Evolutionary conservation across 1,140 invertebrate genomes (phyloP).

Genomic region (Hycleus phaleratus): DNA sequence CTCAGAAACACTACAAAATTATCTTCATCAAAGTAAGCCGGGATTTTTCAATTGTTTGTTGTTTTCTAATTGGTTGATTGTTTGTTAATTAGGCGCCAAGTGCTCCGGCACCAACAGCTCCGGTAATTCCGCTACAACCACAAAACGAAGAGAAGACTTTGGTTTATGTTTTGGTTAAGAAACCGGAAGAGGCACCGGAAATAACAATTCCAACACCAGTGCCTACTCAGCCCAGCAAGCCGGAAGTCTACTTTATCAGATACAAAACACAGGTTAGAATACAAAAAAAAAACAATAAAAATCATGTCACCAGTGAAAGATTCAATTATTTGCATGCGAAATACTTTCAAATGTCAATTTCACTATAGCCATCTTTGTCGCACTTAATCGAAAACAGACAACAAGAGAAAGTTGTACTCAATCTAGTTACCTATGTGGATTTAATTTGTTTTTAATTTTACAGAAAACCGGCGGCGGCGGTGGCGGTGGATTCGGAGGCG

Average conservation of each 20-base stretch:
- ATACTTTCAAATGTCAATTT: not conserved
- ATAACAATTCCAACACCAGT: slow-evolving; percentile 68
- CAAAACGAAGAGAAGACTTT: slow-evolving; percentile 83
- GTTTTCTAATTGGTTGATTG: slow-evolving; percentile 19
- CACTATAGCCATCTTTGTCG: not conserved
- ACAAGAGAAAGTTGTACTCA: too few species aligned
- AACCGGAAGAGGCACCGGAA: slow-evolving; percentile 74
- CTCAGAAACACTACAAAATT: slow-evolving; percentile 85
- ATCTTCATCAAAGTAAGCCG: slow-evolving; percentile 66
- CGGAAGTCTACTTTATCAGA: slow-evolving; percentile 82
- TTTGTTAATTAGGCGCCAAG: slow-evolving; percentile 52
- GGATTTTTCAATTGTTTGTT: slow-evolving; percentile 2
- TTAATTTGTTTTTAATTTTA: slow-evolving; percentile 14
- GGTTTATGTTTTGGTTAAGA: slow-evolving; percentile 85
- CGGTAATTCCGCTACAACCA: slow-evolving; percentile 66
- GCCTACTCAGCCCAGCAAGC: slow-evolving; percentile 76
- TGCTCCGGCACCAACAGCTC: slow-evolving; percentile 69
- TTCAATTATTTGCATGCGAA: not conserved
- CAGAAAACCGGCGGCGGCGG: slow-evolving; percentile 20
- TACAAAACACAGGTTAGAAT: slow-evolving; percentile 64
- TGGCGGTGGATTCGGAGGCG: slow-evolving; percentile 9
- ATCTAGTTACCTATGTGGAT: not conserved
- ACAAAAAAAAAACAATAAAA: not conserved
- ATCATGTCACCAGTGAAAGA: not conserved
- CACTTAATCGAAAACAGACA: not conserved